phyloP scores from a whole-genome alignment of 2,113 vertebrate species.

The Alexandromys fortis region DNA sequence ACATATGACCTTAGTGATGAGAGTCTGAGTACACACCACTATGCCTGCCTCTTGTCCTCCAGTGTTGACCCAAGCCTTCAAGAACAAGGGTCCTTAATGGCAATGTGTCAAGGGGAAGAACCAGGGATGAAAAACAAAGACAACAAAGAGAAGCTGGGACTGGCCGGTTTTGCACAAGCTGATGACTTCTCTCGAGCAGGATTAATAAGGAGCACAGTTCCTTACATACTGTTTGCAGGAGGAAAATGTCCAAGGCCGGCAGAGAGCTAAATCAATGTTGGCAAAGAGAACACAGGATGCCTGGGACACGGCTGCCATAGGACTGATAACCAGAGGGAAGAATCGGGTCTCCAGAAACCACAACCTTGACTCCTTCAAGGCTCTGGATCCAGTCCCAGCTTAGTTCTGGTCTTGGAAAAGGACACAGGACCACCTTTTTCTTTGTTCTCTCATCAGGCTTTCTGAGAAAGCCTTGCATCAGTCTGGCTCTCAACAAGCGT shows the following conservation, averaged over 20 bases:
- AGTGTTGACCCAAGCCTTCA: neutral
- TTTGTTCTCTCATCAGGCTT: neutral
- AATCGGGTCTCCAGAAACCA: neutral
- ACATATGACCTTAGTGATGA: neutral
- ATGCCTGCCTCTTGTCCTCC: neutral
- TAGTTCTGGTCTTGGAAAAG: neutral
- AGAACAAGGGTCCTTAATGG: neutral
- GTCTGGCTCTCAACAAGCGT: neutral
- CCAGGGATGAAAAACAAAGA: neutral
- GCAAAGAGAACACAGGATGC: neutral
- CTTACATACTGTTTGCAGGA: neutral
- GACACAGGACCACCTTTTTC: neutral
- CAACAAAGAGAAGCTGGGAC: neutral
- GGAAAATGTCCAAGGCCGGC: neutral
- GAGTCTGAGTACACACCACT: neutral
- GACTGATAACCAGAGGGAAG: neutral
- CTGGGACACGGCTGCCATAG: neutral
- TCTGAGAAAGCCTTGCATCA: neutral
- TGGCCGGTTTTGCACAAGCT: neutral
- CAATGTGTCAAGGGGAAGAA: neutral
- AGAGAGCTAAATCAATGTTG: neutral
- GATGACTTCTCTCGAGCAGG: neutral
- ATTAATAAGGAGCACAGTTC: neutral
- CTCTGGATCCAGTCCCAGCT: neutral
- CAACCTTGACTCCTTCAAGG: neutral